A percentile compares a stretch with the other conserved stretches of the same genome.
These are phyloP conservation scores for Trachemys scripta DNA, from an alignment of 2,113 vertebrate species.

Conservation along the genomic window DNA sequence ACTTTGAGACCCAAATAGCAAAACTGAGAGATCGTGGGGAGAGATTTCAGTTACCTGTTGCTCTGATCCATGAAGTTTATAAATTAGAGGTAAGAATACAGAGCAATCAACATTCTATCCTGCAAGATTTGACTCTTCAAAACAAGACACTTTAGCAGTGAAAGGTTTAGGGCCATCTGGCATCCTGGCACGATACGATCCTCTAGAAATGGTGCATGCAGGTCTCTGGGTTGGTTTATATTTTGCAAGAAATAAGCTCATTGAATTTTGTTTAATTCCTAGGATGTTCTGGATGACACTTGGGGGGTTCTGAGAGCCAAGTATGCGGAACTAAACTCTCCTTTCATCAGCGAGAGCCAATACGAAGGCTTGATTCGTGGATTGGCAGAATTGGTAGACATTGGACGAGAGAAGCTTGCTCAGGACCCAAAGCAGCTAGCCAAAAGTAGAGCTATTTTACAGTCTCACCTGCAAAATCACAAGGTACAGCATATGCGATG, in stretches of 20 bases:
- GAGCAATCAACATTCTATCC: background rate
- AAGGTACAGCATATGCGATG: constrained; percentile 78
- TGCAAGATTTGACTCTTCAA: background rate
- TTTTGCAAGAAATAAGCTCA: background rate
- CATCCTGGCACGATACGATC: background rate
- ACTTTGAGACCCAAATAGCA: constrained; percentile 79
- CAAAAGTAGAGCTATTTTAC: constrained; percentile 77
- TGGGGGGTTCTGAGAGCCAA: constrained; percentile 76
- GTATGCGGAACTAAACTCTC: constrained; percentile 73
- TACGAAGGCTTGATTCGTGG: constrained; percentile 79
- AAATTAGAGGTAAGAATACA: constrained; percentile 84
- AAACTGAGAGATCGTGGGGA: constrained; percentile 81
- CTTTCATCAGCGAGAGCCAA: constrained; percentile 75
- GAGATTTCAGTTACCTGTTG: constrained; percentile 70
- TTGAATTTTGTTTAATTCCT: background rate
- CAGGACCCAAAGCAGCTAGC: constrained; percentile 54
- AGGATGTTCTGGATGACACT: constrained; percentile 83
- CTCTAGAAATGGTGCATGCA: background rate
- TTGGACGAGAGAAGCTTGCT: constrained; percentile 79
- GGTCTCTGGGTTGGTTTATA: background rate
- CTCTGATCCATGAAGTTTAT: constrained; percentile 80
- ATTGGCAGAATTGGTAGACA: constrained; percentile 78
- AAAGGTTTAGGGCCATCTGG: background rate
- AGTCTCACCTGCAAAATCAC: constrained; percentile 79
- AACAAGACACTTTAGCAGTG: background rate